Evolutionary conservation across 2,113 vertebrate species (phyloP), one percentile per base, ranked within the genome.

Genomic region (Pyxicephalus adspersus): DNA sequence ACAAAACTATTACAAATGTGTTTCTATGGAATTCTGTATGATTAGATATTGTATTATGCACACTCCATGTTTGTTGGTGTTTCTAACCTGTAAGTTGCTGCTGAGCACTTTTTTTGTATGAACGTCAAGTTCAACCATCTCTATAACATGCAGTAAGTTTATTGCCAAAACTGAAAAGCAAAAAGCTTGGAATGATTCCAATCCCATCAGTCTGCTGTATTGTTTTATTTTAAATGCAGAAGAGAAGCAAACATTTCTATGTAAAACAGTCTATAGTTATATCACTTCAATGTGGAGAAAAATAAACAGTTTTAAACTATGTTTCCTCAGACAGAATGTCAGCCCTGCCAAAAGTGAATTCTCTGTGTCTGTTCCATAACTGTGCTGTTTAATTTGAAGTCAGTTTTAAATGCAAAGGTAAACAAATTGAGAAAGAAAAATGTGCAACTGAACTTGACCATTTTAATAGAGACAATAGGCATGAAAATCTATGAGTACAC

Each of bases 401-500:
- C 76, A 85, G 77, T 86, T 83, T 84, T 66, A 87, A 76, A 85
- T 75, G 85, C 72, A 83, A 83, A 80, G 72, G 84, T 85, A 89
- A 91, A 90, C 79, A 88, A 87, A 34, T 55, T 83, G 52, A 84
- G 77, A 80, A 86, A 89, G 58, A 51, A 84, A 84, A 88, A 87
- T n/a, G 16, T 68, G 61, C 73, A 84, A 64, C 83, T 86, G 86
- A 90, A 84, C 82, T 60, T 83, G 73, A 87, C 67, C 83, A 71
- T 86, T 90, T 85, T 85, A 89, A 85, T 67, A 66, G 31, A 45
- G 79, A 87, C 64, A 89, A 86, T 0, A 5, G 88, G 80, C 84
- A 80, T 85, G 83, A 77, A 87, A 90, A 84, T 88, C 67, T 81
- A 83, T 78, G 90, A 81, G 74, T 89, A 87, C 77, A 67, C 67